Evolutionary conservation across 2,888 invertebrate genomes (phyloP), one percentile per base, ranked within the genome.

Genomic region (Fragum fragum): DNA sequence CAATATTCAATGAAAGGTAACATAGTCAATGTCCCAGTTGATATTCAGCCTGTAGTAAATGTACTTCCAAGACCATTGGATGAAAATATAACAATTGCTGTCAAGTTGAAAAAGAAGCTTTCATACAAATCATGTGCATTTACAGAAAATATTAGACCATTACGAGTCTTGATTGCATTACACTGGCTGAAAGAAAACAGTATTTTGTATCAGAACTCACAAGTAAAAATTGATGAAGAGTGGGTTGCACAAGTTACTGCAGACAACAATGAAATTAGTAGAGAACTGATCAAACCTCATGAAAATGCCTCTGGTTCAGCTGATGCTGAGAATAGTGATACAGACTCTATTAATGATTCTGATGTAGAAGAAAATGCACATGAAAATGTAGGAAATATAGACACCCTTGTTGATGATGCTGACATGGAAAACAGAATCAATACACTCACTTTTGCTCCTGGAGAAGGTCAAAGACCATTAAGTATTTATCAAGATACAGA

Each of bases 1-100:
- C 85, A 85, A 63, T 74, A 76, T 18, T 81, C 81, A 47, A 52
- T 84, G 5, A 76, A 76, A 77, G 86, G 86, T 69, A 86, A 86
- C 36, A 66, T 76, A 39, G 66, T 88, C 2, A 85, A 86, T 81
- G 83, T 85, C 16, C 88, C 86, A 23, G 76, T 79, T 71, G 85
- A 88, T 76, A 73, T 86, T 23, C 83, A 82, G 53, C 80, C 82
- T 71, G 79, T 55, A 55, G 59, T 76, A 5, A 59, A 66, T 76
- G 21, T 59, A 29, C 47, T 76, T 28, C 76, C 76, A 72, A 42
- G 83, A 32, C 63, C 72, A 29, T 21, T 83, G 18, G 81, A 76
- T 83, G 79, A 83, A 55, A 75, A 79, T 47, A 70, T 73, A 16
- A 81, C 81, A 57, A 75, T 88, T 59, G 28, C 77, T 39, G 72